Conservation (phyloP, 2,113 vertebrate species). For the Melospiza georgiana region DNA sequence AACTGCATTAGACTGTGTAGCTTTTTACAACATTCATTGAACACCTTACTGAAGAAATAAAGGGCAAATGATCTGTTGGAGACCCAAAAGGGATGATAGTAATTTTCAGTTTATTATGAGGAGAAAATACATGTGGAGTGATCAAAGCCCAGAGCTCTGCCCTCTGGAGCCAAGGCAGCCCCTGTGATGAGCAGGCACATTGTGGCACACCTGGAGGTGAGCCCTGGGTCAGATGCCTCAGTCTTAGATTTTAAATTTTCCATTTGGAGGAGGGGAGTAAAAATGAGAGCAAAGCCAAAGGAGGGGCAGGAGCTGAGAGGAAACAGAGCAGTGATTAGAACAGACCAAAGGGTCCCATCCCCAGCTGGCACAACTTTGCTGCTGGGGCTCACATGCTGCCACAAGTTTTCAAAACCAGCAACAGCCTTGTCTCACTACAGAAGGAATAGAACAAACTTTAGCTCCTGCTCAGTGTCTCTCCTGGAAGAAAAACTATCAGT, state of each 20-base stretch:
- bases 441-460: conserved; percentile 27
- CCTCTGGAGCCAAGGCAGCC: background rate
- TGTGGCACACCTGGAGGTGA: conserved; percentile 48
- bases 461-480: background rate
- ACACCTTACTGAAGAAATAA: conserved; percentile 4
- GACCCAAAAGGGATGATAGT: background rate
- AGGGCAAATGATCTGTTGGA: conserved; percentile 19
- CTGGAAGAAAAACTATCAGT: background rate
- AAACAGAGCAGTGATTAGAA: background rate
- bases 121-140: conserved; percentile 33
- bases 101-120: conserved; percentile 46
- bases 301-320: background rate
- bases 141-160: conserved; percentile 48
- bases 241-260: background rate
- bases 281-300: background rate
- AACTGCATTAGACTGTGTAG: background rate
- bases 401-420: conserved; percentile 15
- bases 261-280: background rate
- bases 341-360: background rate
- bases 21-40: background rate
- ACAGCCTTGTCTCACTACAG: background rate
- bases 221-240: background rate
- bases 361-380: background rate
- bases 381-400: conserved; percentile 16
- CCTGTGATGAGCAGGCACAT: background rate